Evolutionary conservation across 2,888 invertebrate genomes (phyloP).

Genomic region (Plagiodera versicolora): DNA sequence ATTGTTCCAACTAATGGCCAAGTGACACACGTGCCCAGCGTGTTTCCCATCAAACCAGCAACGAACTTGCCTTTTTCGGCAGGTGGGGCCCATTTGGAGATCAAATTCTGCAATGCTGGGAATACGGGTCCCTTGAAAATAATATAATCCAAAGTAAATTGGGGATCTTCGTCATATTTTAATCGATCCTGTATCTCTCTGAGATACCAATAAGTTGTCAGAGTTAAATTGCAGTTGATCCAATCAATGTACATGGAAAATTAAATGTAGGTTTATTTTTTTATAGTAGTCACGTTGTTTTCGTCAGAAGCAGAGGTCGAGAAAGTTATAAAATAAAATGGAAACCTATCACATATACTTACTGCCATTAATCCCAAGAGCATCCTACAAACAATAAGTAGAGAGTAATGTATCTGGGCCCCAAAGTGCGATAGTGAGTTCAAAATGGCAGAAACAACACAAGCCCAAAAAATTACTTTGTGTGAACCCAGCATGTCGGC

Average conservation of each 20-base stretch:
- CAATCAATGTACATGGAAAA: no score
- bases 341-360: constrained; percentile 47
- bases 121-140: constrained; percentile 61
- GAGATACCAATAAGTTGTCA: no score
- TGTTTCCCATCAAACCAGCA: constrained; percentile 72
- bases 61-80: constrained; percentile 75
- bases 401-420: constrained; percentile 58
- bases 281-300: no score
- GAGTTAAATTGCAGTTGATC: no score
- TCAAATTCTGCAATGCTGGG: constrained; percentile 66
- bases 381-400: constrained; percentile 60
- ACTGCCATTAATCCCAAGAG: constrained; percentile 64
- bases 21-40: constrained; percentile 70
- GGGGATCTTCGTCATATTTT: no score
- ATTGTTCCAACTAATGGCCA: constrained; percentile 69
- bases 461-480: constrained; percentile 39
- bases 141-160: no score
- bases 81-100: constrained; percentile 75
- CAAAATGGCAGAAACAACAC: constrained; percentile 33
- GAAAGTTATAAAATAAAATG: no score
- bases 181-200: no score
- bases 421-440: constrained; percentile 59
- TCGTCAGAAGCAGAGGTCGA: no score
- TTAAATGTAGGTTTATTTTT: no score
- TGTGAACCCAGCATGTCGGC: constrained; percentile 42